Base-by-base conservation (phyloP, 2,797 vertebrate genomes). In the Discoglossus pictus region DNA sequence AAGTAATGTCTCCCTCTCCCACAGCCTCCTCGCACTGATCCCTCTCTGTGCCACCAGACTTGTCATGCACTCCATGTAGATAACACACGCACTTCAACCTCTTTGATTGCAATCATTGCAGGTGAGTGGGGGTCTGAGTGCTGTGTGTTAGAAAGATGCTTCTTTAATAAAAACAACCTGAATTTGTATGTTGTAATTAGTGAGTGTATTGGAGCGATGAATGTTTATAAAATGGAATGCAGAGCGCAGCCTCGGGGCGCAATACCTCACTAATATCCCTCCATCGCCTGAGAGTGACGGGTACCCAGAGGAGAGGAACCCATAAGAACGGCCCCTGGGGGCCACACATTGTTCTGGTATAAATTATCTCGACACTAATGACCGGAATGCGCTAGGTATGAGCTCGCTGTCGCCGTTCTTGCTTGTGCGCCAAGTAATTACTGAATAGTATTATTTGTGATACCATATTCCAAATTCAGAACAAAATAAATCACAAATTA, bases 311-410 rank as follows among this genome's bases (percentile, higher is more conserved):
- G 75, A 75, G 78, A 79, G 76, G 78, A 82, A 80, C 36, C 7
- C 15, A 75, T 76, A 78, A 64, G 1, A 58, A 60, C 40, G 73
- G 73, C 76, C 81, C 78, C 78, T 53, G 74, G 75, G 80, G 76
- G 27, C n/a, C 78, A 81, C 79, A 76, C 46, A 51, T 60, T 68
- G 75, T 77, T 82, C 80, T 79, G 73, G 78, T 80, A 80, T 74
- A 82, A 83, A 82, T 80, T 78, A 73, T 77, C 69, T 68, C 74
- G 75, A 76, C 78, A 78, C 68, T 73, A 79, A 82, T 74, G 61
- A 69, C 53, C 48, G 79, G 77, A 83, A 83, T 6, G 67, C 35
- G 74, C 79, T 76, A 6, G 23, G 17, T 16, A 39, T 13, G 18
- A 21, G 31, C 27, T 16, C n/a, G 15, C 13, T 47, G 7, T 11